Evolutionary conservation across 2,888 invertebrate species (phyloP), one percentile per base, ranked within the genome.

Genomic region (Callosobruchus maculatus): DNA sequence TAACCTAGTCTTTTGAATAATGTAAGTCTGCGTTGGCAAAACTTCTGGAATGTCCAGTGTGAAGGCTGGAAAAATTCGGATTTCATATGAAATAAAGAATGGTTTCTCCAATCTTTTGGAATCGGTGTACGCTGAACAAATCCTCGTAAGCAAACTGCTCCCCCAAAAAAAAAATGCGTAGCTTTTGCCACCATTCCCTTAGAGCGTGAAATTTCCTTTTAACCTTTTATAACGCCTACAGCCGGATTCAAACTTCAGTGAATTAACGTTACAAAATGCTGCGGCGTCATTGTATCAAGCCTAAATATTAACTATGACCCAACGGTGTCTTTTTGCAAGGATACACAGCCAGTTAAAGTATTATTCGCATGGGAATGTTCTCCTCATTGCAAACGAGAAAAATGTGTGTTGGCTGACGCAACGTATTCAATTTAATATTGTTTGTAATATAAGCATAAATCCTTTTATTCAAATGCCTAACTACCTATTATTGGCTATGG

Each of bases 401-500:
- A 49, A 13, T 49, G 3, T 49, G 49, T 49, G 49, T 49, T 18
- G 49, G 49, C 49, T 49, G 49, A 49, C 49, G 49, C 49, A 49
- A 68, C 22, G 0, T 20, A 68, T 67, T 9, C 21, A 67, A 67
- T 67, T 67, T 68, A 68, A 21, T 21, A 68, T 68, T 68, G 68
- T 68, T 68, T 68, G 68, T 68, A 21, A 21, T 68, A 68, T 21
- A 21, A 68, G 68, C 68, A 22, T 68, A 22, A 68, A 68, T 68
- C 68, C 68, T 68, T 68, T 68, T 22, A 68, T 68, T 68, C 22
- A 22, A 68, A 68, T 68, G 68, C 21, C 22, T 68, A 68, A 22
- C 68, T 21, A 68, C 21, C 68, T 5, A 68, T 49, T 49, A 49
- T 49, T 49, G 49, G 49, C 49, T 22, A 68, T 68, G 68, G 68